Base-by-base conservation (phyloP, 92 coral and sea anemone genomes). In the Parazoanthus darwini region DNA sequence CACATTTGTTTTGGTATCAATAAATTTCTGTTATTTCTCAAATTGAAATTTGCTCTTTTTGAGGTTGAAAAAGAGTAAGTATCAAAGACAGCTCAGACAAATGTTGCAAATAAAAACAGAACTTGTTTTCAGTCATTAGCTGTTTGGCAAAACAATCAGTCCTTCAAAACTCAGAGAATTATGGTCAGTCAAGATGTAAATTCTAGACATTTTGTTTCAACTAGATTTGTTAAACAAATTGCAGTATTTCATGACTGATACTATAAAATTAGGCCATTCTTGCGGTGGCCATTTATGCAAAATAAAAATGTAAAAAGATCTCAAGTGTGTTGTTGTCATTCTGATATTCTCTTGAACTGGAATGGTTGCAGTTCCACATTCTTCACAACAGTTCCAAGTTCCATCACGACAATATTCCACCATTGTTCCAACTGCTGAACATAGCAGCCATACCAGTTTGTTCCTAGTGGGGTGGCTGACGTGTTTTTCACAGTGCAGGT, bases 341-440 rank as follows among this genome's bases (percentile, higher is more conserved):
- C 89, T 93, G 87, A 89, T 90, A 89, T 89, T 94, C 98, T 95
- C 98, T 95, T 95, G 98, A 92, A 86, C 88, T 89, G 78, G 83
- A 76, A 86, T 91, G 86, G 80, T 78, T 77, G 90, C 84, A 85
- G 83, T 67, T 70, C 44, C 25, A 38, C 74, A 9, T 20, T 58
- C 58, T 65, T 79, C 50, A 37, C 36, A 39, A 46, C 25, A 78
- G 25, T 78, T 78, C 59, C 33, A 79, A 79, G 1, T 48, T 35
- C 42, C 3, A 26, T 36, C 38, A 29, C 38, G 1, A 11, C 26
- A 65, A 59, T 50, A 70, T 35, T 58, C 25, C 82, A 46, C 44
- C 44, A 43, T 13, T 85, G 81, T 70, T 48, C 18, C 59, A 13
- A 13, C 20, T 11, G 18, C 59, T 16, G 11, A 39, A 54, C 6